Evolutionary conservation across 2,888 invertebrate genomes (phyloP).

Genomic region (Ophonus ardosiacus): DNA sequence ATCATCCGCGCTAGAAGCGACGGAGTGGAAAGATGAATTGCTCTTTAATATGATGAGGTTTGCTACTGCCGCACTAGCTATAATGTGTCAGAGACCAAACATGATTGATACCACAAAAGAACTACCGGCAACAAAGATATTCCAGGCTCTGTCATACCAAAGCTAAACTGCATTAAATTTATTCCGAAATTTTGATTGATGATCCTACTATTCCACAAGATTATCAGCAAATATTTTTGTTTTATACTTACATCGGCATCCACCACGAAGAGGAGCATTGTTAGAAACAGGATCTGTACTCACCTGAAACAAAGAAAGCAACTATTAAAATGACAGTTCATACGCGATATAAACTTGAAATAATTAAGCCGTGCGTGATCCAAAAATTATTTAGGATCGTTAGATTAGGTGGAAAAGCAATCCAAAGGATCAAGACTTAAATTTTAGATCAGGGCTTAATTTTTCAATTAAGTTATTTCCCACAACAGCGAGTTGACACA

Average conservation of each 20-base stretch:
- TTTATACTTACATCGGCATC: conserved; percentile 27
- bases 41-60: conserved; percentile 74
- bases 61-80: conserved; percentile 66
- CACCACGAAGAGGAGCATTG: not conserved
- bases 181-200: conserved; percentile 61
- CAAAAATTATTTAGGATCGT: too few relatives aligned
- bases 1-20: conserved; percentile 65
- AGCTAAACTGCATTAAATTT: conserved; percentile 60
- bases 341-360: too few relatives aligned
- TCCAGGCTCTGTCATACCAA: conserved; percentile 1
- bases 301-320: conserved; percentile 38
- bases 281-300: conserved; percentile 22
- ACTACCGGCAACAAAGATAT: conserved; percentile 42
- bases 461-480: too few relatives aligned
- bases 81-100: conserved; percentile 58
- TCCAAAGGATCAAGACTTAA: too few relatives aligned
- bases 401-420: too few relatives aligned
- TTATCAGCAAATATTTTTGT: not conserved
- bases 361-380: too few relatives aligned
- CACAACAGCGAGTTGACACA: too few relatives aligned
- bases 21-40: conserved; percentile 72
- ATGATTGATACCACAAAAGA: conserved; percentile 62
- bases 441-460: too few relatives aligned
- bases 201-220: conserved; percentile 40
- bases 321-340: too few relatives aligned